These are phyloP conservation scores for Siphamia tubifer DNA, from an alignment of 2,113 vertebrate genomes.

Conservation along the genomic window DNA sequence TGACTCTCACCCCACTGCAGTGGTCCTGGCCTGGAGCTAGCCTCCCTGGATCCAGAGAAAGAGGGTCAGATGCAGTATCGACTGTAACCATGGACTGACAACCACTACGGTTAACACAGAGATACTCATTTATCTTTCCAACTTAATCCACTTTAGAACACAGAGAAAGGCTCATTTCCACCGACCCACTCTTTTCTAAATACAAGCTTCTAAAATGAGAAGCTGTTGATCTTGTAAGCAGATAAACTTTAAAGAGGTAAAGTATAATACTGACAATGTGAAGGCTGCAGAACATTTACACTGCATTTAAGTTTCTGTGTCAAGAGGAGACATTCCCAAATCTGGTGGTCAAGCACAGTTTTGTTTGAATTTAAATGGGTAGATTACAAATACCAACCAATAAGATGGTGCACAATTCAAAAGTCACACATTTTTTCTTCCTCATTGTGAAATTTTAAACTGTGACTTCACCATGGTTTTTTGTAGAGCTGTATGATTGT, in stretches of 20 bases:
- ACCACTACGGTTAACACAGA: background rate
- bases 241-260: slow-evolving; percentile 4
- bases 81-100: slow-evolving; percentile 7
- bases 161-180: background rate
- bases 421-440: background rate
- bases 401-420: too few species aligned
- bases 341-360: background rate
- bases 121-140: slow-evolving; percentile 1
- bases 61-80: background rate
- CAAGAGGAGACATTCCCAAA: background rate
- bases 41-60: slow-evolving; percentile 72
- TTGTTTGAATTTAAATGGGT: background rate
- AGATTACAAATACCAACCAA: background rate
- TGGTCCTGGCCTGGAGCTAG: slow-evolving; percentile 79
- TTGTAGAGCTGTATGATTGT: too few species aligned
- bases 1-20: slow-evolving; percentile 87
- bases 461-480: too few species aligned
- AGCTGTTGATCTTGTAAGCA: background rate
- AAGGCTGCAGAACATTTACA: background rate
- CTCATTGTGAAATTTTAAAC: background rate
- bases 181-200: slow-evolving; percentile 7
- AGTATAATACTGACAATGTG: background rate
- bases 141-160: background rate
- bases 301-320: background rate
- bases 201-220: slow-evolving; percentile 2